Evolutionary conservation across 2,113 vertebrate species (phyloP), one percentile per base, ranked within the genome.

Genomic region (Spilogale gracilis): DNA sequence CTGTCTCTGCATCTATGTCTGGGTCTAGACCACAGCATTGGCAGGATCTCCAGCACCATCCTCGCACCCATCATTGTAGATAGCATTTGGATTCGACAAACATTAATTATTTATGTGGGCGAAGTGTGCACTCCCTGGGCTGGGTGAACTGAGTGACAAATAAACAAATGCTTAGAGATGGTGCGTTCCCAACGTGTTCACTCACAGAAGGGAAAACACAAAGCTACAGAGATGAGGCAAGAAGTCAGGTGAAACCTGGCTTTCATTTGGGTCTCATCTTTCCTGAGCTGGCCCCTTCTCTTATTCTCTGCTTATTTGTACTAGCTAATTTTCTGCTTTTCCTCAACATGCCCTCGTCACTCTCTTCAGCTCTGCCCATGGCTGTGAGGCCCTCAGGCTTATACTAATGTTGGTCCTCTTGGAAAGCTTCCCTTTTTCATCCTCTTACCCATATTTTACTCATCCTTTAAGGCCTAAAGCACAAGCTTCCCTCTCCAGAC

Each of bases 11-110:
- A 10, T 9, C 27, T 50, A 52, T 0, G 3, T 56, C 63, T 2
- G 1, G 48, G 76, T 12, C 60, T 74, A 54, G 43, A 63, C n/a
- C 56, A 10, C 50, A 21, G 67, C 60, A 18, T 69, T 89, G 74
- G n/a, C 4, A 63, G 60, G 21, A 78, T 89, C 82, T 73, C 60
- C 16, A 63, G 76, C 17, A 61, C 73, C 43, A 71, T 54, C 43
- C 48, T 92, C 71, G 25, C 32, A 89, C n/a, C 61, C n/a, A 74
- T 86, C 86, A 95, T 71, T 84, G 95, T 48, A 84, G 74, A 61
- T 91, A 81, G 87, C n/a, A 60, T 79, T 90, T 94, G 91, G 45
- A 73, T 85, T 95, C 95, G 89, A 92, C 7, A 95, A 94, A 92
- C 87, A 89, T 81, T 84, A 76, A 67, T 93, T 96, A 94, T 43